Base-by-base conservation (phyloP, 1,140 invertebrate genomes). In the Mercenaria mercenaria region DNA sequence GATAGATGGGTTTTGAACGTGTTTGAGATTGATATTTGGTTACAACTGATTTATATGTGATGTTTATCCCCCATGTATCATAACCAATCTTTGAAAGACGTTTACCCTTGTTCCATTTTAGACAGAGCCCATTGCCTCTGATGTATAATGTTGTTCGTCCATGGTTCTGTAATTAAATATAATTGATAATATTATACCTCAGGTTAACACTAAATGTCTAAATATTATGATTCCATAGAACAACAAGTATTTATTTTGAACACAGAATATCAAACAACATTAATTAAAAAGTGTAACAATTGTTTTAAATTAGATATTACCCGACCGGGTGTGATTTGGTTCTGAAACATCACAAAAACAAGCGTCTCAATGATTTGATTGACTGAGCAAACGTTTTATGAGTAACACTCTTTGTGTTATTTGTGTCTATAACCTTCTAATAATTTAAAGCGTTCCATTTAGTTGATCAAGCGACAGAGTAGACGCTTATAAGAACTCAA, bases 61-160 rank as follows among this genome's bases (percentile, higher is more conserved):
- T 50, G 2, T 50, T 47, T 37, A 80, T 79, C 26, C 23, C 1
- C 85, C 85, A 88, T n/a, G 52, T 88, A 37, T 79, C 59, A 23
- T 52, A 8, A 13, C 34, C 11, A 0, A 52, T 79, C 37, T 80
- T 79, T 43, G n/a, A 13, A 23, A 88, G 74, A 15, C 11, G 20
- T 34, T 10, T 61, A 39, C 85, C 85, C 32, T 39, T 79, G n/a
- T n/a, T 67, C 72, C 56, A 79, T 0, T 47, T 23, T 23, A 88
- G 41, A 0, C 85, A 74, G 3, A 88, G 39, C 11, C 85, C 85
- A 88, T 47, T 67, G 43, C 85, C 85, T 50, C 74, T 20, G 1
- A 88, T 64, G 23, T 79, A 88, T 8, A 88, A n/a, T 0, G 29
- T 18, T 76, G 29, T 47, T 26, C 26, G 13, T 15, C 13, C 10